A percentile compares a stretch with the other conserved stretches of the same genome.
Conservation (phyloP, 2,888 invertebrate genomes). For the Dynastes grantii region DNA sequence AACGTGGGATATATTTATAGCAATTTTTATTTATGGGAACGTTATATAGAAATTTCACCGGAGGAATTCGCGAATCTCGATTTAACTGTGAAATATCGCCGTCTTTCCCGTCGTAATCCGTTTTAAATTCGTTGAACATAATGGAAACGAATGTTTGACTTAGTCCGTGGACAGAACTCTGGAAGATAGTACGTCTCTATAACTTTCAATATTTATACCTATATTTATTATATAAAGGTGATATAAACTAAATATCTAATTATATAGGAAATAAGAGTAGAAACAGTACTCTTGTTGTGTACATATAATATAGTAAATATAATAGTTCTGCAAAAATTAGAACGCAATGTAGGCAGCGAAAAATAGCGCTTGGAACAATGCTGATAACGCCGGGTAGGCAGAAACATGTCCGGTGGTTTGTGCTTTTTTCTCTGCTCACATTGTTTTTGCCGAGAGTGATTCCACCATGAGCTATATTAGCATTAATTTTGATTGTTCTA, state of each 20-base stretch:
- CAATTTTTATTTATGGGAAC: conserved; percentile 43
- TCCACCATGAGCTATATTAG: no score
- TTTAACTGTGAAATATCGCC: conserved; percentile 45
- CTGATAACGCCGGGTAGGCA: no score
- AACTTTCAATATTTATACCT: not conserved
- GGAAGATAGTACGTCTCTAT: conserved; percentile 3
- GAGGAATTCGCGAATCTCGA: conserved; percentile 40
- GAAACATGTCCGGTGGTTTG: no score
- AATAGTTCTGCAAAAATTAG: not conserved
- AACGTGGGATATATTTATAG: conserved; percentile 46
- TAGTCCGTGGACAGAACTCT: conserved; percentile 22
- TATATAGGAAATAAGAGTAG: no score
- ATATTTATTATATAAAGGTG: no score
- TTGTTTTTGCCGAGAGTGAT: no score
- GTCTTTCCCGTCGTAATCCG: conserved; percentile 39
- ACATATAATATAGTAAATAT: no score
- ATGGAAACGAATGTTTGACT: conserved; percentile 44
- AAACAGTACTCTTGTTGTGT: no score
- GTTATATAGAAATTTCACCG: conserved; percentile 47
- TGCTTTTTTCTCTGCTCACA: no score
- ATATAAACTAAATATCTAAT: no score
- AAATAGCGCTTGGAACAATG: no score
- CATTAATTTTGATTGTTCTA: no score
- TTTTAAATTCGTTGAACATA: conserved; percentile 44
- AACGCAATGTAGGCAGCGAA: not conserved